Evolutionary conservation across 2,888 invertebrate species (phyloP).

Genomic region (Xanthia icteritia): DNA sequence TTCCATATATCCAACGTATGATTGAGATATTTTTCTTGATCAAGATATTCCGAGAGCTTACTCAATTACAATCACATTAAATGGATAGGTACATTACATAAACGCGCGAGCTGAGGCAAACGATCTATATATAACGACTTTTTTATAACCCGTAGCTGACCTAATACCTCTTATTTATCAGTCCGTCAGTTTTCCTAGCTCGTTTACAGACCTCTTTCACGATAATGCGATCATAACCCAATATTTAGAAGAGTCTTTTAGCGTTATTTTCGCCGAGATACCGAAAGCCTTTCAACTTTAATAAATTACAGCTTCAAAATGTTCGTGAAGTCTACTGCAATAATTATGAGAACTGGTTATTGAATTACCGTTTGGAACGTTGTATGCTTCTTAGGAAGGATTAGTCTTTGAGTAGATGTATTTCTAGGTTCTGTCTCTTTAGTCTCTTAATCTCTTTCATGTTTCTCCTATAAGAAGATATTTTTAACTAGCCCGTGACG

Average conservation of each 20-base stretch:
- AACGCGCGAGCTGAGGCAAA: conserved; percentile 34
- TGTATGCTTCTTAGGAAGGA: conserved; percentile 44
- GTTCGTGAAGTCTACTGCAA: conserved; percentile 58
- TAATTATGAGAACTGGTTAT: conserved; percentile 64
- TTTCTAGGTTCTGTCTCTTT: conserved; percentile 23
- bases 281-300: conserved; percentile 63
- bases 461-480: neutral
- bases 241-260: conserved; percentile 64
- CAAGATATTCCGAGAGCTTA: conserved; percentile 40
- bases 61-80: conserved; percentile 51
- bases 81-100: conserved; percentile 27
- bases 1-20: conserved; percentile 14
- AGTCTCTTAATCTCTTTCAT: conserved; percentile 21
- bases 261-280: conserved; percentile 62
- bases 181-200: conserved; percentile 57
- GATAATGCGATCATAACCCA: conserved; percentile 66
- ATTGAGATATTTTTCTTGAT: conserved; percentile 43
- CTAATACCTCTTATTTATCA: conserved; percentile 53
- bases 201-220: conserved; percentile 64
- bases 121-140: conserved; percentile 48
- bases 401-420: conserved; percentile 28
- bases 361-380: conserved; percentile 56
- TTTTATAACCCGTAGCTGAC: conserved; percentile 49
- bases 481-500: neutral
- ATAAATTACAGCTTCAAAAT: conserved; percentile 64